Conservation (phyloP, 2,797 vertebrate genomes). For the Diceros bicornis region DNA sequence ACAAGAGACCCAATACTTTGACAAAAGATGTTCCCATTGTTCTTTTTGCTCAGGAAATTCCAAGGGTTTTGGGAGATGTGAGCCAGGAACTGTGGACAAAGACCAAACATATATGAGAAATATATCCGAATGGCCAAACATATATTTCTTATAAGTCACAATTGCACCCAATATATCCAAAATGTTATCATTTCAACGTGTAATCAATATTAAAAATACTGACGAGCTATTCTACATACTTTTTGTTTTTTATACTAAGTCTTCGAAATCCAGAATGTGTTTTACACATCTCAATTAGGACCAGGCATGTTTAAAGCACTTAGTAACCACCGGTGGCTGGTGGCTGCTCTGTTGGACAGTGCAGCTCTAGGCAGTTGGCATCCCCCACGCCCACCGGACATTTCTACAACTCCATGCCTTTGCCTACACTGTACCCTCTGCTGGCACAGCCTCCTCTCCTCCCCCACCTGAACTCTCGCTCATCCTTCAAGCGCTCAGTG, state of each 20-base stretch:
- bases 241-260: not conserved
- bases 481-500: not conserved
- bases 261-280: slow-evolving; percentile 28
- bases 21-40: not conserved
- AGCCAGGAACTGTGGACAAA: not conserved
- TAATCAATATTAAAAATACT: not conserved
- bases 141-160: not conserved
- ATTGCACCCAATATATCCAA: not conserved
- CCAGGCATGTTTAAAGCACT: not conserved
- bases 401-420: not conserved
- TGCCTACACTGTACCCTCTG: not conserved
- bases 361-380: not conserved
- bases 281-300: not conserved
- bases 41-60: slow-evolving; percentile 8
- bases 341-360: not conserved
- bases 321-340: not conserved
- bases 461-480: not conserved
- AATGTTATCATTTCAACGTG: not conserved
- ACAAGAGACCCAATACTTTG: not conserved
- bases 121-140: not conserved
- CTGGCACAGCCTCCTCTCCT: not conserved
- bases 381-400: not conserved
- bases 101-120: not conserved
- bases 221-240: not conserved
- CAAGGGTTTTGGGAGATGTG: not conserved